These are phyloP conservation scores for Phyllotreta striolata DNA, from an alignment of 2,888 invertebrate genomes.

Conservation along the genomic window DNA sequence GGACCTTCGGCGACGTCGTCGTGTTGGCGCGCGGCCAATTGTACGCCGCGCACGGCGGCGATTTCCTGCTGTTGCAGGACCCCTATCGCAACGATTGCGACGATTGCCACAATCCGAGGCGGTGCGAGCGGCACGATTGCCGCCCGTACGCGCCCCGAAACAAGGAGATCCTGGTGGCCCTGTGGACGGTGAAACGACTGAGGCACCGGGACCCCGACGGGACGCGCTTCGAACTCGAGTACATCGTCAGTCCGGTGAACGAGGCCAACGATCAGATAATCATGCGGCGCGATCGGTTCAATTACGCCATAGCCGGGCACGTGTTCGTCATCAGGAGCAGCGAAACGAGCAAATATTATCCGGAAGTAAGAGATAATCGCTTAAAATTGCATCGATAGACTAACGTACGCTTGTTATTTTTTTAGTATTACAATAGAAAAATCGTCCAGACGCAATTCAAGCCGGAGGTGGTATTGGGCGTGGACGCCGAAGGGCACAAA, in stretches of 20 bases:
- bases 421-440: conserved; percentile 37
- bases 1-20: conserved; percentile 70
- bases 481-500: conserved; percentile 48
- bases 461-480: conserved; percentile 42
- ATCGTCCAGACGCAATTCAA: conserved; percentile 40
- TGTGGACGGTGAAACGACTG: conserved; percentile 75
- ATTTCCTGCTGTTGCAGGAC: conserved; percentile 65
- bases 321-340: conserved; percentile 69
- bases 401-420: conserved; percentile 1
- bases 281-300: conserved; percentile 59
- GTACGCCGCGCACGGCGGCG: conserved; percentile 62
- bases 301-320: conserved; percentile 66
- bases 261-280: conserved; percentile 58
- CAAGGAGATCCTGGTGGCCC: conserved; percentile 64
- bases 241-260: conserved; percentile 69
- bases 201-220: conserved; percentile 68
- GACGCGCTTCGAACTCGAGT: conserved; percentile 71
- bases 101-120: conserved; percentile 56
- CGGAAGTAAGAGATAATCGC: conserved; percentile 17
- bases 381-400: background rate
- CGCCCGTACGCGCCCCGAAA: conserved; percentile 48
- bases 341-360: conserved; percentile 15
- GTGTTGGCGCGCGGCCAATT: conserved; percentile 72
- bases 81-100: conserved; percentile 62
- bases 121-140: conserved; percentile 40